Evolutionary conservation across 2,797 vertebrate species (phyloP), one percentile per base, ranked within the genome.

Genomic region (Poeciliopsis paucimaculata): DNA sequence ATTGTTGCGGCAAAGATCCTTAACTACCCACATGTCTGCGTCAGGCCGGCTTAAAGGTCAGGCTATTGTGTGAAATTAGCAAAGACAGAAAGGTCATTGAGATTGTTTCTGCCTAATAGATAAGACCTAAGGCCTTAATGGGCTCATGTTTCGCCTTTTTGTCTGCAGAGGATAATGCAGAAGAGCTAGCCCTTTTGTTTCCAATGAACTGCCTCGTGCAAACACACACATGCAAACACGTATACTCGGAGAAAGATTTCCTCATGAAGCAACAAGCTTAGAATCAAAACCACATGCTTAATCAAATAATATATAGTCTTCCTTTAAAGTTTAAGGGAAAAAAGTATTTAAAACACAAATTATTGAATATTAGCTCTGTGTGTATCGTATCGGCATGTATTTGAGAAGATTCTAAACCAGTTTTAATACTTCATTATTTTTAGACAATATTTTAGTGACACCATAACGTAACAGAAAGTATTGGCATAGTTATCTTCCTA

Each of bases 1-100:
- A 82, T 90, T 92, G 93, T 91, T 88, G 86, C 82, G 20, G 82
- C 73, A 85, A 86, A 91, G 92, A 93, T 94, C 90, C 80, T 94
- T 94, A 93, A 95, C 93, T 91, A 90, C 78, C 85, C 55, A 64
- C 80, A 84, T 87, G 90, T 88, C 89, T 92, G 89, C 78, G 72
- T 73, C 84, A 83, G 90, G 88, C 84, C 80, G 78, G 84, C 84
- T 90, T 87, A 95, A 96, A 96, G 95, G 95, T 96, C 94, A 94
- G 86, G 88, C 88, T 90, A 87, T 93, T 93, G 92, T 95, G 92
- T 91, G 91, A 94, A 94, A 95, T 95, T 95, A 95, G 94, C 88
- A 81, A 91, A 89, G 91, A 94, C 92, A 92, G 90, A 96, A 95
- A 96, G 95, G 95, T 95, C 94, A 95, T 82, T 77, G 88, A 92